Evolutionary conservation across 2,888 invertebrate species (phyloP).

Genomic region (Tiliacea aurago): DNA sequence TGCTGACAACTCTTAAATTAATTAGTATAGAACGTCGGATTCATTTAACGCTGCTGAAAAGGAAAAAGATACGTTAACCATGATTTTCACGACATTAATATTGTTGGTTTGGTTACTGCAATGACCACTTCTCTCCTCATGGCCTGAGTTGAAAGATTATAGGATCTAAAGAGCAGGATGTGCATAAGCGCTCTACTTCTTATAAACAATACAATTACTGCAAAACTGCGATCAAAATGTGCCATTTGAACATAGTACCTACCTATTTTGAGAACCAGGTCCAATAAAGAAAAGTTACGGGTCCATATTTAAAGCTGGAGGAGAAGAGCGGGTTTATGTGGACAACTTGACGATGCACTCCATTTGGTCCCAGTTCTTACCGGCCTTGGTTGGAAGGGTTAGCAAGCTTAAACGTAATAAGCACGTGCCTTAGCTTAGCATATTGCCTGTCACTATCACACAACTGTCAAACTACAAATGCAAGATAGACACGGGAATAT

Average conservation of each 20-base stretch:
- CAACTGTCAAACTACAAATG: not conserved
- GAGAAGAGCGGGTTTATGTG: not conserved
- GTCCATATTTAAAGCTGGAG: not conserved
- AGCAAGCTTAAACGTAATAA: not conserved
- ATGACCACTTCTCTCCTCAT: not conserved
- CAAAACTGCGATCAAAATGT: not conserved
- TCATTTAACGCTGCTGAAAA: constrained; percentile 81
- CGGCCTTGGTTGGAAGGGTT: not conserved
- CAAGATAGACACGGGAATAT: not conserved
- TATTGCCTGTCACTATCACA: not conserved
- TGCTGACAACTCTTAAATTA: constrained; percentile 39
- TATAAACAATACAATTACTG: not conserved
- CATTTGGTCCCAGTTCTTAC: not conserved
- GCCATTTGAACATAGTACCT: not conserved
- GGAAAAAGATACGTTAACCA: constrained; percentile 51
- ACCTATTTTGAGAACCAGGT: not conserved
- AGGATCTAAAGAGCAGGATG: not conserved
- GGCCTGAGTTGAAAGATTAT: not conserved
- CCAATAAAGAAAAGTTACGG: not conserved
- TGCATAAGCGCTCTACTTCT: not conserved
- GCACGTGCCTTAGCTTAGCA: not conserved
- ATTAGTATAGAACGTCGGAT: constrained; percentile 82
- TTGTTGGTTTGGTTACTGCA: not conserved
- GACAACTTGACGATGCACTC: not conserved
- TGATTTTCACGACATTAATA: not conserved